These are phyloP conservation scores for Oreochromis grahami DNA, from an alignment of 2,797 vertebrate genomes.

Conservation along the genomic window DNA sequence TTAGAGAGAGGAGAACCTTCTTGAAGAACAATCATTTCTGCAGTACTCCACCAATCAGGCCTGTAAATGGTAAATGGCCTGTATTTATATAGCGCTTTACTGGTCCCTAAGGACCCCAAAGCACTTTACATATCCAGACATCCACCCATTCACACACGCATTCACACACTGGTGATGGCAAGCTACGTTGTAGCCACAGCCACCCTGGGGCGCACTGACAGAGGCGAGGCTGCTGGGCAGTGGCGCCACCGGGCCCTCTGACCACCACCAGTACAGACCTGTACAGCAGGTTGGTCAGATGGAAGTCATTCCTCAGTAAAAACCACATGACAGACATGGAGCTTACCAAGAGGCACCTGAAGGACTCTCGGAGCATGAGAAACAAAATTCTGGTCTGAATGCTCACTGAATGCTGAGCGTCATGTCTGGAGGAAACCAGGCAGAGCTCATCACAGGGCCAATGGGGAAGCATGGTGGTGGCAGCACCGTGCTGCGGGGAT, in stretches of 20 bases:
- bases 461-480: neutral
- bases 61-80: too few relatives aligned
- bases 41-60: neutral
- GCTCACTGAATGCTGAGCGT: accelerated
- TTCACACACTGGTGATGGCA: too few relatives aligned
- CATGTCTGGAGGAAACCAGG: neutral
- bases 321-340: neutral
- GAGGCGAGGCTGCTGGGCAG: too few relatives aligned
- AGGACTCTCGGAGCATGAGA: neutral
- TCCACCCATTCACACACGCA: too few relatives aligned
- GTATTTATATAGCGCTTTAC: too few relatives aligned
- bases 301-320: neutral
- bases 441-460: neutral
- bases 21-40: neutral
- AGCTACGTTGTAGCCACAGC: too few relatives aligned
- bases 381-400: accelerated
- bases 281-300: neutral
- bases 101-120: too few relatives aligned
- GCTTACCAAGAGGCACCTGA: accelerated
- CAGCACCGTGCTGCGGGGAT: accelerated
- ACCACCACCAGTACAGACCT: too few relatives aligned
- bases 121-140: too few relatives aligned
- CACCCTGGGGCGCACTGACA: too few relatives aligned
- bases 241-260: too few relatives aligned
- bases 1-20: neutral